These are phyloP conservation scores for Baryphthengus martii DNA, from an alignment of 2,113 vertebrate genomes.

Conservation along the genomic window DNA sequence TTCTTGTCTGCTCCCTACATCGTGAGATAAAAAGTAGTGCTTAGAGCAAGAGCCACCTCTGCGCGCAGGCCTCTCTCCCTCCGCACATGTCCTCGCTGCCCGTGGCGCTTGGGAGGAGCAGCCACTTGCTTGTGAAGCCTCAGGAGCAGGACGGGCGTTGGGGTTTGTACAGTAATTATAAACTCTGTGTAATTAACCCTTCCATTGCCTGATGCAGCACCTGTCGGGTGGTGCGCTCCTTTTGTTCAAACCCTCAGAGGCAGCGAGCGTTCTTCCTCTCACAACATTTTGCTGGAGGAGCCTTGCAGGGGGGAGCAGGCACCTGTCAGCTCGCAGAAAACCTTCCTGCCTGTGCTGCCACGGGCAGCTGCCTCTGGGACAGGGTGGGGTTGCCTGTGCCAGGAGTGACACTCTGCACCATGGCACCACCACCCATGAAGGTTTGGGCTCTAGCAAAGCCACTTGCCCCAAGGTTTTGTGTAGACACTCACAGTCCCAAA, in stretches of 20 bases:
- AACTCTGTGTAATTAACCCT: not conserved
- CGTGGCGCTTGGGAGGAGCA: not conserved
- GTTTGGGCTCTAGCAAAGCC: not conserved
- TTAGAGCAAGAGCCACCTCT: not conserved
- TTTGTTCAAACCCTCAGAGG: not conserved
- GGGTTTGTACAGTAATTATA: not conserved
- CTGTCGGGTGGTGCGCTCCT: not conserved
- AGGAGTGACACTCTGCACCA: not conserved
- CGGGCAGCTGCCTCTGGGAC: fast-evolving
- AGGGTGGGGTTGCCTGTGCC: not conserved
- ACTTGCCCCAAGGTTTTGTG: no score
- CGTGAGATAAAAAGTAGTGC: no score
- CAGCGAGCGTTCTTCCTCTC: not conserved
- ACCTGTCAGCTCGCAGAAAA: fast-evolving
- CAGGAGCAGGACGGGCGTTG: not conserved
- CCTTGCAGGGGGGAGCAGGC: no score
- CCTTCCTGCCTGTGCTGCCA: no score
- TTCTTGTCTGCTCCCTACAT: not conserved
- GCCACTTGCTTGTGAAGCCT: not conserved
- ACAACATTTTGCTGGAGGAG: not conserved
- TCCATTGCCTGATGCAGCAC: not conserved
- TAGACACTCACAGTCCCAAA: no score
- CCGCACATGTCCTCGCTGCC: fast-evolving
- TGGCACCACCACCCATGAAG: not conserved
- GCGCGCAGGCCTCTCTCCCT: not conserved